A percentile compares a stretch with the other conserved stretches of the same genome.
Conservation (phyloP, 2,113 vertebrate genomes). For the Microcebus tavaratra region DNA sequence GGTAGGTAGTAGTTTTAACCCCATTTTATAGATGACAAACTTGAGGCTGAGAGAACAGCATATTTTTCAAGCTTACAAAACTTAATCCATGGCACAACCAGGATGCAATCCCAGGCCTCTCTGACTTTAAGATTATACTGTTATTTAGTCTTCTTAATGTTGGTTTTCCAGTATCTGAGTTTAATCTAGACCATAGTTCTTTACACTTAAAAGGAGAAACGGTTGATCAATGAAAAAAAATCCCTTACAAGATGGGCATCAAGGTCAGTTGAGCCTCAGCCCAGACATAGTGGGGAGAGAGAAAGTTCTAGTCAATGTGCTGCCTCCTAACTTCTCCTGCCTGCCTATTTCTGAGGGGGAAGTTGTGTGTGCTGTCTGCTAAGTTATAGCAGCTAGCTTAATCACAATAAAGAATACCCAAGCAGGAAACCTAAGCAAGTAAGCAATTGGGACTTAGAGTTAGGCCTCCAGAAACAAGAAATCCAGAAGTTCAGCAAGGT, state of each 20-base stretch:
- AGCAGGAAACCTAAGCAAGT: not conserved
- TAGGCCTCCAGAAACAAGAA: not conserved
- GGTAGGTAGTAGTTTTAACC: not conserved
- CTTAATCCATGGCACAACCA: not conserved
- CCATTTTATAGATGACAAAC: not conserved
- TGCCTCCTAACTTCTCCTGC: not conserved
- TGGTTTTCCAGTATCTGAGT: slow-evolving; percentile 1
- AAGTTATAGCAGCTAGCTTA: not conserved
- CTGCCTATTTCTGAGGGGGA: not conserved
- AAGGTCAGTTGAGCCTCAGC: not conserved
- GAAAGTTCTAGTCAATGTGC: not conserved
- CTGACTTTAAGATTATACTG: not conserved
- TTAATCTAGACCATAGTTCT: not conserved
- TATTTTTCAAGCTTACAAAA: not conserved
- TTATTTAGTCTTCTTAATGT: not conserved
- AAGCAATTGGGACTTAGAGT: not conserved
- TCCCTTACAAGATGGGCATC: not conserved
- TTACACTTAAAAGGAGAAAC: slow-evolving; percentile 17
- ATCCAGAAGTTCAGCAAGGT: not conserved
- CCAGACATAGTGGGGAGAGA: not conserved
- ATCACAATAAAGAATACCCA: not conserved
- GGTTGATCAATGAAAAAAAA: not conserved
- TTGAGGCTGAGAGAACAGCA: not conserved
- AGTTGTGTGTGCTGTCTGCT: not conserved
- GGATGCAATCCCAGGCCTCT: not conserved